A percentile compares a stretch with the other conserved stretches of the same genome.
Conservation (phyloP, 2,888 invertebrate species). For the Thecophora atra region DNA sequence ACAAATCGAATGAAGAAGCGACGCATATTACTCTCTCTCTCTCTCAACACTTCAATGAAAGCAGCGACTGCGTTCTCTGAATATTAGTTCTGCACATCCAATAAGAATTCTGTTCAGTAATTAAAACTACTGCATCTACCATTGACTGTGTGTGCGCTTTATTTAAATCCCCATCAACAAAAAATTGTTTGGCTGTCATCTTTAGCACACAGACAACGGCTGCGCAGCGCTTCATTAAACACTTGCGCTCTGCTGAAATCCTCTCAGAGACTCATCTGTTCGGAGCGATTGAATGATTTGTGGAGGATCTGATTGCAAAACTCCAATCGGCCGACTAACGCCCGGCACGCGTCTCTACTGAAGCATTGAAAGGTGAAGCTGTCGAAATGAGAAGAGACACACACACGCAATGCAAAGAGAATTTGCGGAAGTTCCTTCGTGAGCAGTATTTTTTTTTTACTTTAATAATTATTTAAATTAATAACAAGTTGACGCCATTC, state of each 20-base stretch:
- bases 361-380: not conserved
- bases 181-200: not conserved
- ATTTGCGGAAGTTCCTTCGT: too few species aligned
- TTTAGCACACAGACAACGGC: not conserved
- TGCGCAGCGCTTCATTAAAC: conserved; percentile 14
- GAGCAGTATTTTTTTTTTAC: too few species aligned
- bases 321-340: not conserved
- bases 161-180: conserved; percentile 14
- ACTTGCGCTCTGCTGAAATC: conserved; percentile 1
- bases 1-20: not conserved
- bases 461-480: too few species aligned
- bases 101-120: conserved; percentile 26
- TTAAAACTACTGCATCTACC: conserved; percentile 14
- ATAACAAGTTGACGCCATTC: too few species aligned
- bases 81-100: conserved; percentile 16
- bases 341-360: not conserved
- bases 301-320: not conserved
- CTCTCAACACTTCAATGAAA: too few species aligned
- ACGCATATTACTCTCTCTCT: not conserved
- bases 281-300: not conserved
- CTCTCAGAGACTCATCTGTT: not conserved
- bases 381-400: not conserved
- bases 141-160: not conserved
- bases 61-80: too few species aligned
- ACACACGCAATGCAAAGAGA: too few species aligned